Percentiles rank a stretch among this genome's conserved stretches.
phyloP scores from a whole-genome alignment of 2,888 invertebrate species.

The Andricus quercusramuli region DNA sequence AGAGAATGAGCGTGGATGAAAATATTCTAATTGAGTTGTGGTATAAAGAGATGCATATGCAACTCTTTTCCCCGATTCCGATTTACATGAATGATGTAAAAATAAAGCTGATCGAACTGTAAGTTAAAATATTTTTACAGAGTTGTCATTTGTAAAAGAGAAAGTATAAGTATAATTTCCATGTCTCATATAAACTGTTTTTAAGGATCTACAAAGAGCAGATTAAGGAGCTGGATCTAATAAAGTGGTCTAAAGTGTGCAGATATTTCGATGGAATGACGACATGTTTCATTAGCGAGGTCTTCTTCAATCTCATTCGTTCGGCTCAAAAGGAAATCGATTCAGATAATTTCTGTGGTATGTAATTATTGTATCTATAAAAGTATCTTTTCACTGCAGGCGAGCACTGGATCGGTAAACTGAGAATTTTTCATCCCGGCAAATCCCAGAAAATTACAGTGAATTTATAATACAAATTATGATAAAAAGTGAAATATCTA shows the following conservation, averaged over 20 bases:
- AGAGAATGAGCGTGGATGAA: constrained; percentile 58
- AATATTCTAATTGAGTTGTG: constrained; percentile 64
- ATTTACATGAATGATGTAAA: constrained; percentile 68
- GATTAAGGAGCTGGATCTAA: constrained; percentile 56
- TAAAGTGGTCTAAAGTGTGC: constrained; percentile 64
- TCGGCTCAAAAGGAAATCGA: constrained; percentile 19
- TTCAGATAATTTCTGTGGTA: constrained; percentile 49
- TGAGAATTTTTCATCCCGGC: too few relatives aligned
- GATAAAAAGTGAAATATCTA: too few relatives aligned
- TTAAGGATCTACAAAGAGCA: constrained; percentile 64
- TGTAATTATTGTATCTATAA: not conserved
- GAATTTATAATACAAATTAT: too few relatives aligned
- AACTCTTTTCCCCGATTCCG: constrained; percentile 65
- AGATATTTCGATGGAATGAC: constrained; percentile 68
- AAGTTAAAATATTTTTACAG: constrained; percentile 52
- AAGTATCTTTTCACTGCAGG: too few relatives aligned
- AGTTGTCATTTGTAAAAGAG: not conserved
- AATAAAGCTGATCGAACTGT: constrained; percentile 71
- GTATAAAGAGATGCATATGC: constrained; percentile 67
- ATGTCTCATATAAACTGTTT: constrained; percentile 42
- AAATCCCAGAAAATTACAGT: too few relatives aligned
- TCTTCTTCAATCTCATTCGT: constrained; percentile 57
- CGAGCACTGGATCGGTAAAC: too few relatives aligned
- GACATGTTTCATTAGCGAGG: constrained; percentile 57
- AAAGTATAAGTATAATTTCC: constrained; percentile 25